Evolutionary conservation across 2,113 vertebrate species (phyloP), one percentile per base, ranked within the genome.

Genomic region (Datnioides undecimradiatus): DNA sequence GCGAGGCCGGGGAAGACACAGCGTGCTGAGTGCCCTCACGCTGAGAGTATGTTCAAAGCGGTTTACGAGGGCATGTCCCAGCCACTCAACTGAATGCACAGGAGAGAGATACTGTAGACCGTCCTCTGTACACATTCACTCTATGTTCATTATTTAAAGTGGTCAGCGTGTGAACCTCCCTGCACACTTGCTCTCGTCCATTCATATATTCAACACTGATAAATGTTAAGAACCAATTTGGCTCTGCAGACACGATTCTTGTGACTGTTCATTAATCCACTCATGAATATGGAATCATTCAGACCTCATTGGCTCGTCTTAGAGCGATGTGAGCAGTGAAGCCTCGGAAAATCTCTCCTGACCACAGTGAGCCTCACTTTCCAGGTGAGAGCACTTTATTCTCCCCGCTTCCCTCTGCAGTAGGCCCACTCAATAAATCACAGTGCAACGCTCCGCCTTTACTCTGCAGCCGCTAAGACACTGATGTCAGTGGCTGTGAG

Each of bases 201-300:
- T 94, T 94, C 89, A 93, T 90, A 91, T 91, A 91, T 92, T 91
- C 90, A 82, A 74, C 71, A 31, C 86, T 91, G 88, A 91, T 90
- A 90, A 92, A 92, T 89, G 90, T 88, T 82, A 72, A 83, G 88
- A 91, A 93, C 92, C 90, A 92, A 93, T 93, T 93, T 92, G 59
- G 85, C 76, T 76, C 65, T 34, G 83, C 86, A 87, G 89, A 88
- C 85, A 84, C 45, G 71, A 76, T 87, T 82, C 65, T 73, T 76
- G 68, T 60, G 73, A 86, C 86, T 80, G 73, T 88, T 91, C 90
- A 94, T 92, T 94, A 93, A 92, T 86, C 79, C 80, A 40, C 86
- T 92, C 84, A 81, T 88, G 84, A 93, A 91, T 90, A 93, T 89
- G 91, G 88, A 91, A 90, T 90, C 81, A 71, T 75, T 89, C 88